Percentiles rank a stretch among this genome's conserved stretches.
phyloP scores from a whole-genome alignment of 1,140 invertebrate species.

The Papilio xuthus region DNA sequence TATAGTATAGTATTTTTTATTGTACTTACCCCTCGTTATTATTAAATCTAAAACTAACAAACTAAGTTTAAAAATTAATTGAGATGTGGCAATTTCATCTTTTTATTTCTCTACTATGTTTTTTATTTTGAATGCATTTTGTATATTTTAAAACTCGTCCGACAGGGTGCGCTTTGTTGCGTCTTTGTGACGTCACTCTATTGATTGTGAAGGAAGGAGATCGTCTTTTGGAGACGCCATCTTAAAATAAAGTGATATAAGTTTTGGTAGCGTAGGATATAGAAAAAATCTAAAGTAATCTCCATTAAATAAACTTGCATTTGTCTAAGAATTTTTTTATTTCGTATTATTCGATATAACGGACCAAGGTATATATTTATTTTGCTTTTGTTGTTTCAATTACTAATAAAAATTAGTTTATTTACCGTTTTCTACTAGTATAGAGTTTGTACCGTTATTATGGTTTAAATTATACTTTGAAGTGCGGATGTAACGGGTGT shows the following conservation, averaged over 20 bases:
- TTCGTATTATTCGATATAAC: constrained; percentile 65
- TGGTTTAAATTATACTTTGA: constrained; percentile 47
- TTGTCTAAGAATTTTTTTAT: constrained; percentile 72
- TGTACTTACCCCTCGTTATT: not conserved
- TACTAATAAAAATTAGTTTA: constrained; percentile 71
- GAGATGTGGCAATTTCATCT: not conserved
- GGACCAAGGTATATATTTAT: constrained; percentile 78
- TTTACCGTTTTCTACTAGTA: constrained; percentile 70
- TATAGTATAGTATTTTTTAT: too few relatives aligned
- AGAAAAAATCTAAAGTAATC: constrained; percentile 79
- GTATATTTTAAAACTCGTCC: constrained; percentile 47
- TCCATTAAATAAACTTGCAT: constrained; percentile 65
- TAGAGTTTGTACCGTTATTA: constrained; percentile 73
- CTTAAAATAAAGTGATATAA: constrained; percentile 81
- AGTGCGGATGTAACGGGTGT: constrained; percentile 42
- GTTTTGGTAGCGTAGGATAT: constrained; percentile 78
- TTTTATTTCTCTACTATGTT: not conserved
- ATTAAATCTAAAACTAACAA: not conserved
- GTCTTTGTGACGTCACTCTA: constrained; percentile 81
- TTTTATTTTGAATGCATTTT: constrained; percentile 48
- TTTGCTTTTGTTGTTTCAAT: constrained; percentile 68
- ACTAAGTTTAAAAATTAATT: not conserved
- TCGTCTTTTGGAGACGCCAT: constrained; percentile 81
- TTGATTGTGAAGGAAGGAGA: constrained; percentile 78
- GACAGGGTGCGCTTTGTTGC: constrained; percentile 66